Conservation (phyloP, 1,140 invertebrate species). For the Sinonovacula constricta region DNA sequence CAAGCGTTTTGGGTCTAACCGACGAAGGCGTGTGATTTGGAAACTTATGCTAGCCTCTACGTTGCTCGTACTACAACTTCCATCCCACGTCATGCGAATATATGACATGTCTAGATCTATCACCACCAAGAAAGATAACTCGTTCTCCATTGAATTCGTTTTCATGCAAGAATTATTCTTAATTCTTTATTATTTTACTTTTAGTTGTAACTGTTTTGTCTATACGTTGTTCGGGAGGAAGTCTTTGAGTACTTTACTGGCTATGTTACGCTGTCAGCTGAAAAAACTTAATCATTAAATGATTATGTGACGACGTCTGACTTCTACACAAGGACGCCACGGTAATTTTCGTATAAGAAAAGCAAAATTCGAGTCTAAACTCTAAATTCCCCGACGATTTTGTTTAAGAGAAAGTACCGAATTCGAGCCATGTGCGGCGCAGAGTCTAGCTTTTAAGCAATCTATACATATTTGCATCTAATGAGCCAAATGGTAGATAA, state of each 20-base stretch:
- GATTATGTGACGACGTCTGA: conserved; percentile 4
- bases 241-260: conserved; percentile 13
- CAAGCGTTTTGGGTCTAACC: conserved; percentile 69
- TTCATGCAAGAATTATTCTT: conserved; percentile 36
- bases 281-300: neutral
- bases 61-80: conserved; percentile 87
- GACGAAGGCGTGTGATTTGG: conserved; percentile 87
- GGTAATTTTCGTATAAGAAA: no score
- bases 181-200: conserved; percentile 35
- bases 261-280: conserved; percentile 12
- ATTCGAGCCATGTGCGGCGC: no score
- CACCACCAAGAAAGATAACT: neutral
- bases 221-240: conserved; percentile 41
- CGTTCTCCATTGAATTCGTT: neutral
- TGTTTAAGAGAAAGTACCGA: no score
- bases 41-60: conserved; percentile 89
- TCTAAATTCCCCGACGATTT: no score
- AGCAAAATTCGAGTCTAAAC: no score
- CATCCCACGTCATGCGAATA: conserved; percentile 77
- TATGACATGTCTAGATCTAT: conserved; percentile 61
- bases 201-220: conserved; percentile 42
- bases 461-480: no score
- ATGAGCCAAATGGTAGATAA: no score
- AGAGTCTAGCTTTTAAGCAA: no score
- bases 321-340: conserved; percentile 10